A percentile compares a stretch with the other conserved stretches of the same genome.
phyloP scores from a whole-genome alignment of 2,888 invertebrate species.

The Gnatocerus cornutus region DNA sequence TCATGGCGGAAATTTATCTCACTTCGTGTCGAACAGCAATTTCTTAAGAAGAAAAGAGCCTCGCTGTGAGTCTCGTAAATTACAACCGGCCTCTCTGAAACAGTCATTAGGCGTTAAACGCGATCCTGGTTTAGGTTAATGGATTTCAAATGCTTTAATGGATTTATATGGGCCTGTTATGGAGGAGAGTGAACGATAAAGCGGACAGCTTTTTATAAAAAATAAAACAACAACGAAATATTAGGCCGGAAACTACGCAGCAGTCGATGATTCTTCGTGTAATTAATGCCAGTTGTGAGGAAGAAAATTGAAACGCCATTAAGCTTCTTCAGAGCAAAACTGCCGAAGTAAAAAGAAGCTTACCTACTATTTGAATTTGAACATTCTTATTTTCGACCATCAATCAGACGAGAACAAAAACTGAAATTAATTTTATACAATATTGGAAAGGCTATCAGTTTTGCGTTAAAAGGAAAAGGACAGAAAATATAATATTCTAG shows the following conservation, averaged over 20 bases:
- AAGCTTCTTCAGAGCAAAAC: slow-evolving; percentile 16
- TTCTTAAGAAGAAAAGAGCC: slow-evolving; percentile 45
- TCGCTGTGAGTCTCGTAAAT: slow-evolving; percentile 46
- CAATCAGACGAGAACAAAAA: slow-evolving; percentile 10
- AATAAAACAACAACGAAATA: slow-evolving; percentile 1
- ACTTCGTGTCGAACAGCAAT: slow-evolving; percentile 50
- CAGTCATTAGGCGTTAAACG: slow-evolving; percentile 54
- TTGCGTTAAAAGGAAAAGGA: too few species aligned
- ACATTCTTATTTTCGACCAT: slow-evolving; percentile 15
- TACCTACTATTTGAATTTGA: slow-evolving; percentile 27
- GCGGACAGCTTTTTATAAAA: slow-evolving; percentile 5
- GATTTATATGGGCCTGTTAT: slow-evolving; percentile 49
- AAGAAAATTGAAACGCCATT: slow-evolving; percentile 33
- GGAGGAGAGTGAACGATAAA: slow-evolving; percentile 26
- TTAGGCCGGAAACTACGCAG: neutral
- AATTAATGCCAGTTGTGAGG: slow-evolving; percentile 1
- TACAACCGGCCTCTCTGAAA: slow-evolving; percentile 49
- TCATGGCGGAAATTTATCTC: neutral
- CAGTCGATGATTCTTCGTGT: neutral
- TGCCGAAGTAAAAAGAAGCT: slow-evolving; percentile 20
- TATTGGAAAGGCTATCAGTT: too few species aligned
- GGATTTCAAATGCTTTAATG: slow-evolving; percentile 54
- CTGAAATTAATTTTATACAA: too few species aligned
- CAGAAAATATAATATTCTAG: too few species aligned
- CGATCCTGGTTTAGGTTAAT: slow-evolving; percentile 52